Evolutionary conservation across 1,140 invertebrate genomes (phyloP).

Genomic region (Zaprionus vittiger): DNA sequence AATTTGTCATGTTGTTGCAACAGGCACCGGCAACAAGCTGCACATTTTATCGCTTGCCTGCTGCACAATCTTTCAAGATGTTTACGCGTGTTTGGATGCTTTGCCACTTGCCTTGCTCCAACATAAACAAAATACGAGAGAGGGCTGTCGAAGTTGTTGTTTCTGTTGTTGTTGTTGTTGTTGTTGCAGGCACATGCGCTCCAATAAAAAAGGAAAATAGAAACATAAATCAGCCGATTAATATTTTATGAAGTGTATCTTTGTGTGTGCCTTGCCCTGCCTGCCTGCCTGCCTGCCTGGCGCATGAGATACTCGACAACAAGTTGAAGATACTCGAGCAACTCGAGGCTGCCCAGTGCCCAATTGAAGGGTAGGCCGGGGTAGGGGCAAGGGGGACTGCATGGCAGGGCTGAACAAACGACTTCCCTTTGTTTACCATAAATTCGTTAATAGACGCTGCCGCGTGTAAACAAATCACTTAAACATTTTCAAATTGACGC

Average conservation of each 20-base stretch:
- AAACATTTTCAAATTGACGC: slow-evolving; percentile 82
- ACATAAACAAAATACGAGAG: slow-evolving; percentile 50
- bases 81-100: slow-evolving; percentile 55
- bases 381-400: too few relatives aligned
- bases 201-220: slow-evolving; percentile 80
- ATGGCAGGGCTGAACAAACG: slow-evolving; percentile 66
- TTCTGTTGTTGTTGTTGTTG: slow-evolving; percentile 17
- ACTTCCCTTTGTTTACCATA: slow-evolving; percentile 83
- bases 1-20: slow-evolving; percentile 8
- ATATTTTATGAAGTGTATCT: slow-evolving; percentile 82
- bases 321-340: slow-evolving; percentile 34
- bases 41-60: slow-evolving; percentile 32
- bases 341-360: slow-evolving; percentile 42
- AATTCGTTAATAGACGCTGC: slow-evolving; percentile 83
- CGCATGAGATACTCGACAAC: slow-evolving; percentile 39
- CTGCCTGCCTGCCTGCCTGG: slow-evolving; percentile 19
- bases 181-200: slow-evolving; percentile 39
- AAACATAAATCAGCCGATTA: slow-evolving; percentile 82
- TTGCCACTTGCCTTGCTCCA: slow-evolving; percentile 37
- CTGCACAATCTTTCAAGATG: slow-evolving; percentile 29
- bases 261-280: slow-evolving; percentile 44
- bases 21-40: not conserved
- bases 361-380: slow-evolving; percentile 2
- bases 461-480: slow-evolving; percentile 83
- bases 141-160: slow-evolving; percentile 10